phyloP scores from a whole-genome alignment of 2,797 vertebrate species.

The Darevskia mixta region DNA sequence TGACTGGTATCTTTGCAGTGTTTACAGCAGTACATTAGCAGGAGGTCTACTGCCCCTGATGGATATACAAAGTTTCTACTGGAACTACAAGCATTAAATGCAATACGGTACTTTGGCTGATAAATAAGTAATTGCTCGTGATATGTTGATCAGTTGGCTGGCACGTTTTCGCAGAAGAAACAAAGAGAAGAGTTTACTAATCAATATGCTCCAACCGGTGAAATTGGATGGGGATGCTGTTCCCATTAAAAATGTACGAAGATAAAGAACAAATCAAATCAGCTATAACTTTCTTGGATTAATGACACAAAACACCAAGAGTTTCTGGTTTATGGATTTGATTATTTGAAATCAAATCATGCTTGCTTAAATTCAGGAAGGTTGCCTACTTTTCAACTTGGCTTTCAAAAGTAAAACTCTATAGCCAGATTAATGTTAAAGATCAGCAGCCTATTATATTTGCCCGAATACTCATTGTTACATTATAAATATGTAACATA shows the following conservation, averaged over 20 bases:
- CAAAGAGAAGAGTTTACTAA: constrained; percentile 4
- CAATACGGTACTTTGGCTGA: not conserved
- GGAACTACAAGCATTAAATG: not conserved
- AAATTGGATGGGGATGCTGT: constrained; percentile 39
- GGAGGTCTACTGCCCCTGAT: not conserved
- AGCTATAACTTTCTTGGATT: not conserved
- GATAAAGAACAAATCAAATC: constrained; percentile 25
- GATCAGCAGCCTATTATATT: not conserved
- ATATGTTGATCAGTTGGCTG: constrained; percentile 30
- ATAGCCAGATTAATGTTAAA: not conserved
- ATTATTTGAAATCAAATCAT: constrained; percentile 27
- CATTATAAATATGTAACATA: too few relatives aligned
- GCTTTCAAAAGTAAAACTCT: not conserved
- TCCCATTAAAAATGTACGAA: constrained; percentile 24
- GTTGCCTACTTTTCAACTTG: rapidly evolving
- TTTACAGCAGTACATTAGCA: not conserved
- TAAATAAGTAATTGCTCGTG: constrained; percentile 27
- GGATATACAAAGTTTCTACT: constrained; percentile 22
- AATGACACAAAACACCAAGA: not conserved
- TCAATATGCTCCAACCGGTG: constrained; percentile 42
- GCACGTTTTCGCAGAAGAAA: constrained; percentile 9
- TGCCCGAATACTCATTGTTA: not conserved
- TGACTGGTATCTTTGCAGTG: not conserved
- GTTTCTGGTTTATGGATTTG: constrained; percentile 26
- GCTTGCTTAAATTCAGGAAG: not conserved